Conservation (phyloP, 2,888 invertebrate species). For the Athalia circularis region DNA sequence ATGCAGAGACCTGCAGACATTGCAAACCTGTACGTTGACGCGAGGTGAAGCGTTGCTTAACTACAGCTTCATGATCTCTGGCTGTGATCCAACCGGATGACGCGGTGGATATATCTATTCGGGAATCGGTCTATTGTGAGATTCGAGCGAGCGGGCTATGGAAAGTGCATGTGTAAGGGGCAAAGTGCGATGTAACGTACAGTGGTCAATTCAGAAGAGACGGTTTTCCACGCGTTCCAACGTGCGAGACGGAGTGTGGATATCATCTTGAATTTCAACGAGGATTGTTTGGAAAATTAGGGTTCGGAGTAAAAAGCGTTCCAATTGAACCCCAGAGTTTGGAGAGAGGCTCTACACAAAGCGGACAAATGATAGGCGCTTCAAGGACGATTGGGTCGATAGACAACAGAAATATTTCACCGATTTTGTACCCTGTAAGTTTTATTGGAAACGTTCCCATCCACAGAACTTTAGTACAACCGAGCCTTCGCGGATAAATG, state of each 20-base stretch:
- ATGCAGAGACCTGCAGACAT: not conserved
- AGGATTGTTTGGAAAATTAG: not conserved
- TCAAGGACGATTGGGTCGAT: slow-evolving; percentile 39
- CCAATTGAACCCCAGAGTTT: slow-evolving; percentile 10
- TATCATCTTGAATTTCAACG: not conserved
- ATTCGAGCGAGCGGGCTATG: too few species aligned
- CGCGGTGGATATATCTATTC: not conserved
- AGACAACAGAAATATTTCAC: slow-evolving; percentile 36
- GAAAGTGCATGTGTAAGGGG: too few species aligned
- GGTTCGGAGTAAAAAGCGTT: not conserved
- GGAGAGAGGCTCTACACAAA: not conserved
- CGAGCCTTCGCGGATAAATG: slow-evolving; percentile 34
- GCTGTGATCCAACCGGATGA: slow-evolving; percentile 20
- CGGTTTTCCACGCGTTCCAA: not conserved
- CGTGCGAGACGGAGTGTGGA: not conserved
- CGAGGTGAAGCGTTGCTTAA: slow-evolving; percentile 23
- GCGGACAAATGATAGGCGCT: slow-evolving; percentile 37
- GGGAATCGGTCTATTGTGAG: too few species aligned
- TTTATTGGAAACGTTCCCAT: slow-evolving; percentile 36
- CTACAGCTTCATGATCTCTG: slow-evolving; percentile 11
- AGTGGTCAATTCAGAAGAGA: not conserved
- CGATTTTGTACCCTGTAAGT: slow-evolving; percentile 24
- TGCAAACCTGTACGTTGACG: too few species aligned
- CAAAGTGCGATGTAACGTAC: not conserved
- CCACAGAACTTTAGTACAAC: slow-evolving; percentile 3